Evolutionary conservation across 2,113 vertebrate genomes (phyloP).

Genomic region (Talpa occidentalis): DNA sequence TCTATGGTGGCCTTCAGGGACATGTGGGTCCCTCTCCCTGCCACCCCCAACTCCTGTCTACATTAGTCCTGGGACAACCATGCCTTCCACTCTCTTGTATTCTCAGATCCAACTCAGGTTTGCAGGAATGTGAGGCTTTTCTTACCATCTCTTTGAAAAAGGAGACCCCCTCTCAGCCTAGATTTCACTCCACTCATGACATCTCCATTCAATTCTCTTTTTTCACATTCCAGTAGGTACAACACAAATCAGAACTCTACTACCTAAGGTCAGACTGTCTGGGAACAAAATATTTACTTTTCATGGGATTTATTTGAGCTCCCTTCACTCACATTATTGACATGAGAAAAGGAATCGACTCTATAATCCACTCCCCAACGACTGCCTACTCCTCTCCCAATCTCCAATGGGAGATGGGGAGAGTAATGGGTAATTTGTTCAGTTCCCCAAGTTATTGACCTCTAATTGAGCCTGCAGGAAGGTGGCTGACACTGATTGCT

Average conservation of each 20-base stretch:
- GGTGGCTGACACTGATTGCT: not conserved
- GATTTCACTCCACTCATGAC: not conserved
- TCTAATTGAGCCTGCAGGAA: not conserved
- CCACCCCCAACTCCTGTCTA: not conserved
- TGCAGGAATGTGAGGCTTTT: not conserved
- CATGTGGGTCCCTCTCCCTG: too few relatives aligned
- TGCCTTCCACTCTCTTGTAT: not conserved
- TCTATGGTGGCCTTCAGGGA: not conserved
- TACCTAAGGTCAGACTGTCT: not conserved
- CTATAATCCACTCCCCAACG: not conserved
- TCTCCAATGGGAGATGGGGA: not conserved
- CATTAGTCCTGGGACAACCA: not conserved
- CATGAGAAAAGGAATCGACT: not conserved
- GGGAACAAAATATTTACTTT: constrained; percentile 34
- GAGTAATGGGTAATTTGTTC: not conserved
- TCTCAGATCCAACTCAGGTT: not conserved
- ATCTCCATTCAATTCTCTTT: not conserved
- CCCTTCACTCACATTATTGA: not conserved
- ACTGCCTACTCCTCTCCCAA: not conserved
- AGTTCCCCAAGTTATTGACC: not conserved
- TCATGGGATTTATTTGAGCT: constrained; percentile 18
- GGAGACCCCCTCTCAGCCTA: not conserved
- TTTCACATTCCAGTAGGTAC: not conserved
- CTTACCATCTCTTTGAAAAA: not conserved
- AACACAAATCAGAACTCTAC: not conserved